Evolutionary conservation across 2,888 invertebrate species (phyloP).

Genomic region (Lysandra coridon): DNA sequence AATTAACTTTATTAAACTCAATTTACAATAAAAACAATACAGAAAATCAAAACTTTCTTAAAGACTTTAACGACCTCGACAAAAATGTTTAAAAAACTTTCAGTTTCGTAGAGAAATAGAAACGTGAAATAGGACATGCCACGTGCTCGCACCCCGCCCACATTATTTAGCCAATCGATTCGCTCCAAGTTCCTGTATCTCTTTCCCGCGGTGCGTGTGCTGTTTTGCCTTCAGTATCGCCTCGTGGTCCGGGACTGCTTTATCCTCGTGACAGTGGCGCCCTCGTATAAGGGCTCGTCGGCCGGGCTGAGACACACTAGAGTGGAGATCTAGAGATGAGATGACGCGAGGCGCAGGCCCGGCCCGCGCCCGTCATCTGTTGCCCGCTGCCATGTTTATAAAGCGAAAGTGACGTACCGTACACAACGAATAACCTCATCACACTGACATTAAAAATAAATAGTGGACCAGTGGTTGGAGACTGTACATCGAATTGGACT

Average conservation of each 20-base stretch:
- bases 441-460: constrained; percentile 55
- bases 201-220: constrained; percentile 53
- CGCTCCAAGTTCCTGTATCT: constrained; percentile 58
- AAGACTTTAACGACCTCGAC: neutral
- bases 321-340: constrained; percentile 65
- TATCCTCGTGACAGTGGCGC: constrained; percentile 57
- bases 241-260: constrained; percentile 15
- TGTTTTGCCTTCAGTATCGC: constrained; percentile 66
- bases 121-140: constrained; percentile 53
- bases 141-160: constrained; percentile 75
- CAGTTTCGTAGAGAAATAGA: constrained; percentile 13
- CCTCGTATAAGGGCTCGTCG: constrained; percentile 48
- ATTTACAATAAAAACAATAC: neutral
- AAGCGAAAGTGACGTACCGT: constrained; percentile 71
- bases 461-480: constrained; percentile 48
- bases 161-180: constrained; percentile 74
- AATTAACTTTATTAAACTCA: neutral
- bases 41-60: neutral
- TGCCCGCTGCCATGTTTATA: constrained; percentile 78
- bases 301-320: constrained; percentile 54
- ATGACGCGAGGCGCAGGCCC: constrained; percentile 73
- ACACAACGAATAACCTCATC: constrained; percentile 77
- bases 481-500: constrained; percentile 33
- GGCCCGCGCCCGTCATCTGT: constrained; percentile 77
- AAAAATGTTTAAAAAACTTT: constrained; percentile 18